phyloP scores from a whole-genome alignment of 1,140 invertebrate genomes.

The Nymphalis io region DNA sequence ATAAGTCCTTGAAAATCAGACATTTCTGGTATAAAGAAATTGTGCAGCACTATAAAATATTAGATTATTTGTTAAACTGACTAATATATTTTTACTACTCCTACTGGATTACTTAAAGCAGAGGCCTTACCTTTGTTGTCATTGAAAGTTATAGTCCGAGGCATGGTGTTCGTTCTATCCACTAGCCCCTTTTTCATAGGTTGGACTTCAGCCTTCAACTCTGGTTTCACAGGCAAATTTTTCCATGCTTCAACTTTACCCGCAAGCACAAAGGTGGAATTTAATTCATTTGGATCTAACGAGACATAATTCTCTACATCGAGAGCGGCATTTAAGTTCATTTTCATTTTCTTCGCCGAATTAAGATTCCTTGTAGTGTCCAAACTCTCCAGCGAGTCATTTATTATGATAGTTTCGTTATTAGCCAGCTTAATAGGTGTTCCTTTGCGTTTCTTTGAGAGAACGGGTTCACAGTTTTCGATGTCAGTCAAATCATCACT shows the following conservation, averaged over 20 bases:
- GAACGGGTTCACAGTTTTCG: constrained; percentile 56
- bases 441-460: constrained; percentile 61
- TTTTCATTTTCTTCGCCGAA: constrained; percentile 66
- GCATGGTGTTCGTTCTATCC: constrained; percentile 63
- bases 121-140: constrained; percentile 58
- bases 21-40: no score
- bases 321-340: constrained; percentile 40
- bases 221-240: constrained; percentile 48
- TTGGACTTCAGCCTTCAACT: constrained; percentile 43
- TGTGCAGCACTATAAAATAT: no score
- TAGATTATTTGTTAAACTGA: no score
- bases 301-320: constrained; percentile 52
- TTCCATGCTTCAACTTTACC: constrained; percentile 57
- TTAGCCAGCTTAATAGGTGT: constrained; percentile 66
- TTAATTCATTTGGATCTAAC: constrained; percentile 69
- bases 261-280: constrained; percentile 75
- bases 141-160: constrained; percentile 56
- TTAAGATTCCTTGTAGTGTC: constrained; percentile 58
- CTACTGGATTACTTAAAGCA: background rate
- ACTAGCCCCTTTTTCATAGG: constrained; percentile 51
- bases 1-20: no score
- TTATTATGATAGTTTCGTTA: constrained; percentile 72
- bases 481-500: constrained; percentile 64
- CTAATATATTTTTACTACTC: no score
- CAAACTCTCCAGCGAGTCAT: constrained; percentile 67